Evolutionary conservation across 2,797 vertebrate species (phyloP), one percentile per base, ranked within the genome.

Genomic region (Xyrichtys novacula): DNA sequence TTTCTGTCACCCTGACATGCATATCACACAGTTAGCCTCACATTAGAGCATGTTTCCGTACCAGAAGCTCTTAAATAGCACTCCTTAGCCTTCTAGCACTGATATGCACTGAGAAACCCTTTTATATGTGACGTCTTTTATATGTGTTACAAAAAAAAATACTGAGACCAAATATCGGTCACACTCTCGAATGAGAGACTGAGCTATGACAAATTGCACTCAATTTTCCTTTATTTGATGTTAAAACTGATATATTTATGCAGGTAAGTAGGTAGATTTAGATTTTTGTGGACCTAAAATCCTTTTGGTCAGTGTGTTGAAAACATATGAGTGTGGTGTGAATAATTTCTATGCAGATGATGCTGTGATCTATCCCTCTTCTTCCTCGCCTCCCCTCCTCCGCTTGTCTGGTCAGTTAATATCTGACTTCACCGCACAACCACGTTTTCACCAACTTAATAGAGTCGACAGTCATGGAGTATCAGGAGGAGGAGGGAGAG

Each of bases 141-240:
- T 56, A 22, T 48, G 3, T 38, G n/a, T n/a, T n/a, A n/a, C 25
- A 47, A 26, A 1, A 20, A 23, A 43, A 47, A 11, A 59, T 15
- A 32, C 49, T 31, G 39, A 71, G 59, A 71, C 76, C 71, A 76
- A 61, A 56, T 32, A 9, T 5, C 43, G 53, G 70, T 80, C 67
- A 1, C 56, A 23, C 80, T 78, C 75, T 46, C 20, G 1, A 12
- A 55, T 0, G 68, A 80, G 78, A 78, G 65, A 16, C 10, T 43
- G n/a, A 80, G 81, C 86, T 89, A 86, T 88, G 86, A 85, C 88
- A 67, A 81, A 76, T 85, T 88, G 87, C 86, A 88, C 85, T 90
- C 16, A 3, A 54, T 57, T 42, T 44, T 59, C 19, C 26, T 17
- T 29, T 55, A 47, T 42, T 36, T 50, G 38, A 46, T 70, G 49